Evolutionary conservation across 1,140 invertebrate species (phyloP), one percentile per base, ranked within the genome.

Genomic region (Bombus polaris): DNA sequence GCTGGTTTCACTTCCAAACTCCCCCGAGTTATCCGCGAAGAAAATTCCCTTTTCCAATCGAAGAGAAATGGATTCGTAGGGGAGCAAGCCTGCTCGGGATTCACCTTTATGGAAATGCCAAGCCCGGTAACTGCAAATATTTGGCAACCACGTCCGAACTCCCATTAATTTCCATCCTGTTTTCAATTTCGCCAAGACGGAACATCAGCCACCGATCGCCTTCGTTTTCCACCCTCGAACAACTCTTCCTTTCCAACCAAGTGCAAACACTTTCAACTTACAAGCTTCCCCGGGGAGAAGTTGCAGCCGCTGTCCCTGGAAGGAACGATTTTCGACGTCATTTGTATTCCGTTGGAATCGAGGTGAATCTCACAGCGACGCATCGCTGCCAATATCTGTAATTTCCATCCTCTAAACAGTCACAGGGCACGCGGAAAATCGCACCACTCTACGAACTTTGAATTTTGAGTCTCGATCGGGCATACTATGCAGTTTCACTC

Each of bases 111-210:
- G 84, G 88, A 89, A 79, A 89, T 89, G 88, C 76, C 37, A 42
- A 81, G 72, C 39, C 75, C 82, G 68, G 32, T 77, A 72, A 62
- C 59, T 62, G 87, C 88, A 91, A 91, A 91, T 91, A 91, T 91
- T 91, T 91, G 89, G 70, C 80, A 84, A 83, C 80, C 77, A 71
- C 79, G 70, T 71, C 70, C 81, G 81, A 81, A 72, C 73, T 87
- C 79, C 86, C 88, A 91, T 91, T 91, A 91, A 91, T 91, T 91
- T 89, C 89, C 90, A 76, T 73, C 85, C 89, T 91, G 82, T 91
- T 91, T 91, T 89, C 90, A 91, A 91, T 91, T 89, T 86, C 85
- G 65, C 62, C 81, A 90, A 90, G 89, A 86, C 80, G 88, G 78
- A 74, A 70, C 32, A 78, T 71, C 77, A 78, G 66, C 75, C 66